Evolutionary conservation across 2,888 invertebrate genomes (phyloP), one percentile per base, ranked within the genome.

Genomic region (Phytoseiulus persimilis): DNA sequence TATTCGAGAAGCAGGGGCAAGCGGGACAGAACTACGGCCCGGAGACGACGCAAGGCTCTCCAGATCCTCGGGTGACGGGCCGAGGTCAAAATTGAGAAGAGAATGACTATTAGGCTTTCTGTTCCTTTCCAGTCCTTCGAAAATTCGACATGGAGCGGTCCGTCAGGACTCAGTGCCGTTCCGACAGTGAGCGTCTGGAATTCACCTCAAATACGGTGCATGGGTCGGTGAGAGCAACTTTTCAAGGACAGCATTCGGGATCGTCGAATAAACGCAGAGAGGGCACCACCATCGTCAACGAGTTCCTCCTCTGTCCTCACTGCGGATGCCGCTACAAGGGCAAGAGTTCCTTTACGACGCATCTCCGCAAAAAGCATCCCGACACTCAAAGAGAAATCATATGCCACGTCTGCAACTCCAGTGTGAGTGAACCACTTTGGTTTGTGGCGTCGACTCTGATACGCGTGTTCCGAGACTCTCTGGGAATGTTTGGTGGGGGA

Each of bases 251-350:
- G 9, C 9, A 9, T 39, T 28, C 65, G 65, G 18, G 9, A 65
- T 14, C 65, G 65, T 65, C 65, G 2, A 6, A 65, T 18, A 65
- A 6, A 18, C 65, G 65, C 9, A 65, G 28, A 65, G 23, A 65
- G 65, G 28, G 65, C 28, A 23, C 65, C 65, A 2, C 65, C 18
- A 18, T 28, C 9, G 65, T 65, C 28, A 87, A 87, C 18, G 87
- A 87, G 32, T 87, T 87, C 45, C 87, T n/a, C 6, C 23, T 39
- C 11, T 87, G 87, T 31, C 87, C 87, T 11, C 45, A 87, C 31
- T 87, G 87, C 31, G 87, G 87, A 33, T 87, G 87, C 33, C 87
- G 87, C n/a, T 87, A 87, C 31, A 87, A 87, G 87, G 87, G 87
- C 32, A 87, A 87, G 32, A 87, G 87, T 45, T 87, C 87, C 11